Percentiles rank a stretch among this genome's conserved stretches.
Evolutionary conservation across 1,140 invertebrate genomes (phyloP).

Genomic region (Periplaneta americana): DNA sequence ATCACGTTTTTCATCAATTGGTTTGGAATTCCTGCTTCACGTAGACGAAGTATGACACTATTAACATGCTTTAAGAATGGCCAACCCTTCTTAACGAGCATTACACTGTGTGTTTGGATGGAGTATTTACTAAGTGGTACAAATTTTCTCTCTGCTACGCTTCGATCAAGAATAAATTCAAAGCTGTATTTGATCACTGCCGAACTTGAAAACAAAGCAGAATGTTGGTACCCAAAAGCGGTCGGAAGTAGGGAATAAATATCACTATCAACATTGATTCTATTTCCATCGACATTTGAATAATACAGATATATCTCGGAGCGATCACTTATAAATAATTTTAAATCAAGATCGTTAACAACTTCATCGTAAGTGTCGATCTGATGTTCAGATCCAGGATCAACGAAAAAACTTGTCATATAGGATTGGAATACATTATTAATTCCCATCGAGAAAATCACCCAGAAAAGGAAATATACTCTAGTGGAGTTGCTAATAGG

Average conservation of each 20-base stretch:
- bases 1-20: not conserved
- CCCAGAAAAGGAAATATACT: not conserved
- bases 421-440: not conserved
- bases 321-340: not conserved
- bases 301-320: not conserved
- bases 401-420: not conserved
- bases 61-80: not conserved
- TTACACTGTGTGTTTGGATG: not conserved
- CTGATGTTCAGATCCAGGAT: not conserved
- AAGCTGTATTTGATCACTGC: not conserved
- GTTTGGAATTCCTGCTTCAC: not conserved
- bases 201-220: not conserved
- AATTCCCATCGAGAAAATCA: not conserved
- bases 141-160: not conserved
- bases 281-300: not conserved
- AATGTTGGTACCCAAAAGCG: not conserved
- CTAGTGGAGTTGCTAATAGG: not conserved
- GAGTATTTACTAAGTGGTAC: not conserved
- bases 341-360: not conserved
- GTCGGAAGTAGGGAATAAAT: not conserved
- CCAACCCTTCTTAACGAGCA: not conserved
- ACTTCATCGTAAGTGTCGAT: not conserved
- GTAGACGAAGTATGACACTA: not conserved
- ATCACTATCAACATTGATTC: not conserved
- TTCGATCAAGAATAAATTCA: not conserved